phyloP scores from a whole-genome alignment of 2,888 invertebrate genomes.

The Kryphioiulus occultus region DNA sequence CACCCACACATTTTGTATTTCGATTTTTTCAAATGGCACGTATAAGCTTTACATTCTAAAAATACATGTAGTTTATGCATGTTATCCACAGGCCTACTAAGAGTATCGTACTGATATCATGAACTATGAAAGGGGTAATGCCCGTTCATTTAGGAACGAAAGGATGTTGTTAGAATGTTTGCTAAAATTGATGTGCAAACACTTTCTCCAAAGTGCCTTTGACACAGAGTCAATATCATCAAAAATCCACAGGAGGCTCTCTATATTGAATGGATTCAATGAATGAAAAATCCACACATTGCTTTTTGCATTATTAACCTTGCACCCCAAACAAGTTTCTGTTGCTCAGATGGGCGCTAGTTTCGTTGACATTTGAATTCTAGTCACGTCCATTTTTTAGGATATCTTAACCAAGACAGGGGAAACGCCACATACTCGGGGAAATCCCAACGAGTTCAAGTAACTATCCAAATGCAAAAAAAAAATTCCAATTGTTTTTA shows the following conservation, averaged over 20 bases:
- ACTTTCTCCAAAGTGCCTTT: neutral
- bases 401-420: neutral
- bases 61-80: too few species aligned
- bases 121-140: neutral
- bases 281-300: neutral
- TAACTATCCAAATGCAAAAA: neutral
- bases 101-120: too few species aligned
- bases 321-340: neutral
- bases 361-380: neutral
- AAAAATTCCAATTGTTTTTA: neutral
- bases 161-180: neutral
- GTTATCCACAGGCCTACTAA: too few species aligned
- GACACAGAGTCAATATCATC: neutral
- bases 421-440: neutral
- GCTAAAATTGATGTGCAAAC: neutral
- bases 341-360: neutral
- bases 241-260: slow-evolving; percentile 1
- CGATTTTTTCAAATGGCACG: too few species aligned
- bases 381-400: neutral
- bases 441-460: neutral
- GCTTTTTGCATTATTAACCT: neutral
- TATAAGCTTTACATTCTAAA: too few species aligned
- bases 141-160: neutral
- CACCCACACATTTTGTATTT: too few species aligned
- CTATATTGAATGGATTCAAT: neutral